Base-by-base conservation (phyloP, 2,113 vertebrate genomes). In the Amphiprion ocellaris region DNA sequence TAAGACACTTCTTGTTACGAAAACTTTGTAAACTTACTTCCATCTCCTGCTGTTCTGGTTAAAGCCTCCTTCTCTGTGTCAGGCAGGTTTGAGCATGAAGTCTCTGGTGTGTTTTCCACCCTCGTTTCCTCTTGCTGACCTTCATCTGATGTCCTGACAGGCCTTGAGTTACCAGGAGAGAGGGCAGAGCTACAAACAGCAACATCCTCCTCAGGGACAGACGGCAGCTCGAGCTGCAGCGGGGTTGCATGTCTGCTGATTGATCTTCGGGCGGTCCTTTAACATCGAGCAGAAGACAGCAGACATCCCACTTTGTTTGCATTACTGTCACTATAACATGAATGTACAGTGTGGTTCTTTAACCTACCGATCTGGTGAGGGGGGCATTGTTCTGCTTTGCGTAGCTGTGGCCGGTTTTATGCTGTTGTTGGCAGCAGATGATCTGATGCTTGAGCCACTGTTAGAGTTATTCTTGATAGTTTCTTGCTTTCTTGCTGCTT, bases 161-260 rank as follows among this genome's bases (percentile, higher is more conserved):
- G 96, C 55, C 96, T 93, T 30, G 96, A 94, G 86, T 97, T 97
- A 69, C 96, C 96, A 6, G 96, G 95, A 33, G 94, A 96, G 9
- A 94, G 92, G 81, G 94, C 94, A 21, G 92, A 88, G 44, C 60
- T 83, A 87, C 84, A 77, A n/a, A 67, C 62, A 59, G 71, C 52
- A 86, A 70, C 80, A 44, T 95, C 95, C 94, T 94, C 93, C 79
- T 94, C 93, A 0, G 84, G 89, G 71, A 94, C 90, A 0, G 94
- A 88, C 4, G 95, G 90, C 49, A 96, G 95, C 47, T 94, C 93
- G 2, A 93, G 28, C 63, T 94, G 96, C 91, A 94, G 95, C 52
- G 95, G 93, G 14, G 93, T 92, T 59, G 94, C 91, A 30, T 96
- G 95, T 88, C 95, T 94, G 89, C 87, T 95, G 83, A 74, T 87